Evolutionary conservation across 1,140 invertebrate genomes (phyloP).

Genomic region (Drosophila mauritiana): DNA sequence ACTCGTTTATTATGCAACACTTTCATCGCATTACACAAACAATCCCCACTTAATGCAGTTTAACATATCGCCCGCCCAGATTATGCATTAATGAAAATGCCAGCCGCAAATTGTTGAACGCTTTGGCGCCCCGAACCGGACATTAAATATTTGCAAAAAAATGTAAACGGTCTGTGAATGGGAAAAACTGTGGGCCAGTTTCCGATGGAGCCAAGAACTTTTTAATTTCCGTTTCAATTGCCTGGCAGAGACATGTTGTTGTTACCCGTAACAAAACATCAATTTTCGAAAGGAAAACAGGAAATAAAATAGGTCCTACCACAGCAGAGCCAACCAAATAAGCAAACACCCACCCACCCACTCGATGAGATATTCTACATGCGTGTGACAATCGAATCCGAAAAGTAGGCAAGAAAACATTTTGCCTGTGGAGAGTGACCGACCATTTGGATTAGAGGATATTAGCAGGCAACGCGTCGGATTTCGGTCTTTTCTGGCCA

Average conservation of each 20-base stretch:
- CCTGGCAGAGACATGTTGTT: constrained; percentile 7
- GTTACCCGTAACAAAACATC: constrained; percentile 37
- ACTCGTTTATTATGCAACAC: constrained; percentile 59
- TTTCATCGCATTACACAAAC: constrained; percentile 66
- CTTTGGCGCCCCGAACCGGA: background rate
- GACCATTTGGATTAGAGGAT: constrained; percentile 8
- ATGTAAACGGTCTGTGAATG: background rate
- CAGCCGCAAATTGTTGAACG: constrained; percentile 63
- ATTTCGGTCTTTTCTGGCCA: constrained; percentile 2
- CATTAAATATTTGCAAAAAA: constrained; percentile 12
- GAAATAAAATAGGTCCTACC: constrained; percentile 27
- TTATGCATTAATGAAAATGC: constrained; percentile 64
- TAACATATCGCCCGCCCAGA: constrained; percentile 54
- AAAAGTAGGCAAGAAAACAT: constrained; percentile 2
- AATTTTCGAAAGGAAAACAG: constrained; percentile 28
- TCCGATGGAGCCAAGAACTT: constrained; percentile 6
- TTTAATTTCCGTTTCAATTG: constrained; percentile 70
- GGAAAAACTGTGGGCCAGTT: background rate
- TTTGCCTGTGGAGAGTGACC: background rate
- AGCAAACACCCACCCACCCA: background rate
- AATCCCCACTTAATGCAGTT: constrained; percentile 48
- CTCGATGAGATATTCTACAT: background rate
- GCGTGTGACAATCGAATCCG: background rate
- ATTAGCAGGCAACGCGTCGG: constrained; percentile 10
- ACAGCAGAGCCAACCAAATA: background rate